Evolutionary conservation across 2,113 vertebrate genomes (phyloP).

Genomic region (Todiramphus saurophagus): DNA sequence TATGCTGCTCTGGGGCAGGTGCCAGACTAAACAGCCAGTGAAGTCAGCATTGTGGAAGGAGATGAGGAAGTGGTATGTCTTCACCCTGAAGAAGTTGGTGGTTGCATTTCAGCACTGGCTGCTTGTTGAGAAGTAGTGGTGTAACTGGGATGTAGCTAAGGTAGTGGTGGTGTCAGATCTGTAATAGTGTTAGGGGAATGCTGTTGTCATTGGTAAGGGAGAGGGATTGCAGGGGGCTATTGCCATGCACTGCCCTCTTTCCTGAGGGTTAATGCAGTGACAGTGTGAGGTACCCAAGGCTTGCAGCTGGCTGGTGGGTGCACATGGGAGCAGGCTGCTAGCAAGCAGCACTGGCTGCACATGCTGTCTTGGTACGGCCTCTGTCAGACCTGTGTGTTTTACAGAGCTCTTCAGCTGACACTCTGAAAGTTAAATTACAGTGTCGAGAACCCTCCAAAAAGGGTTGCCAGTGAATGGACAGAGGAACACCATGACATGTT

Average conservation of each 20-base stretch:
- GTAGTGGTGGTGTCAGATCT: background rate
- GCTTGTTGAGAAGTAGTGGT: background rate
- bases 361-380: background rate
- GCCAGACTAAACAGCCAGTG: background rate
- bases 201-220: background rate
- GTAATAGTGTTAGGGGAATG: background rate
- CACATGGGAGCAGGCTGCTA: background rate
- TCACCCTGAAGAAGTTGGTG: background rate
- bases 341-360: fast-evolving
- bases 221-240: background rate
- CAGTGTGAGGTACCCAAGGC: background rate
- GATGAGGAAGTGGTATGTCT: fast-evolving
- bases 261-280: background rate
- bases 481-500: background rate
- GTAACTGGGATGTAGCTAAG: background rate
- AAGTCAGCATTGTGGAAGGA: background rate
- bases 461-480: background rate
- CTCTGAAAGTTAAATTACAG: background rate
- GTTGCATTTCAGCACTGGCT: background rate
- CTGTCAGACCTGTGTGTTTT: background rate
- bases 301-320: fast-evolving
- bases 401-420: background rate
- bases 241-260: background rate
- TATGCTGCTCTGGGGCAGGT: background rate
- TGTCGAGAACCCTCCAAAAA: background rate